Base-by-base conservation (phyloP, 2,888 invertebrate species). In the Alloscopus bannaensis region DNA sequence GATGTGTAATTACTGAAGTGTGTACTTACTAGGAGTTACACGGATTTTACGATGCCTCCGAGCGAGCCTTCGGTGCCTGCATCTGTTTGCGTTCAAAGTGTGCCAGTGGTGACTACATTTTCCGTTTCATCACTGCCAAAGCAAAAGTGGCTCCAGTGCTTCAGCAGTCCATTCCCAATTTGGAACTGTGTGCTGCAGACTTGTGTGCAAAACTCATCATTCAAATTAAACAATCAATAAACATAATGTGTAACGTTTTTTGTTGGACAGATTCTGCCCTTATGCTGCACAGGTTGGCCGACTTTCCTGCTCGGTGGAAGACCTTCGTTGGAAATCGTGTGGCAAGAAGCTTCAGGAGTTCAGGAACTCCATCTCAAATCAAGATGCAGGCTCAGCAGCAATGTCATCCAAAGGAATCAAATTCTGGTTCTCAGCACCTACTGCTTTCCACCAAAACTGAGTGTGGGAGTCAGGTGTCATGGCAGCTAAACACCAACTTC, bases 381-480 rank as follows among this genome's bases (percentile, higher is more conserved):
- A n/a, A n/a, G 87, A 87, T 47, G 55, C 84, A 13, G 83, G 85
- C 0, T 84, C 87, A 1, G 50, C 82, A 57, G 57, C 57, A 72
- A 75, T 31, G 1, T 20, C 28, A 18, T 18, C 57, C 0, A n/a
- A n/a, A 1, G 26, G 57, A 16, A 11, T 47, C 6, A 8, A 16
- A 40, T 42, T 8, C 42, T 18, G 2, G 3, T 8, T 8, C 2
- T 8, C 42, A 42, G 8, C 42, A 1, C 42, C 42, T 8, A 73
- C 73, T 26, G 84, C 87, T 2, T 87, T 87, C 1, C 87, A 88
- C 66, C 87, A 87, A 50, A 87, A 88, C 2, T 87, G 87, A 0
- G 62, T 87, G 3, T 88, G 87, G 87, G 87, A 88, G 73, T 86
- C 87, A 1, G 86, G 86, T 3, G 87, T 88, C 0, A 42, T n/a